Evolutionary conservation across 1,140 invertebrate genomes (phyloP), one percentile per base, ranked within the genome.

Genomic region (Zaprionus ghesquierei): DNA sequence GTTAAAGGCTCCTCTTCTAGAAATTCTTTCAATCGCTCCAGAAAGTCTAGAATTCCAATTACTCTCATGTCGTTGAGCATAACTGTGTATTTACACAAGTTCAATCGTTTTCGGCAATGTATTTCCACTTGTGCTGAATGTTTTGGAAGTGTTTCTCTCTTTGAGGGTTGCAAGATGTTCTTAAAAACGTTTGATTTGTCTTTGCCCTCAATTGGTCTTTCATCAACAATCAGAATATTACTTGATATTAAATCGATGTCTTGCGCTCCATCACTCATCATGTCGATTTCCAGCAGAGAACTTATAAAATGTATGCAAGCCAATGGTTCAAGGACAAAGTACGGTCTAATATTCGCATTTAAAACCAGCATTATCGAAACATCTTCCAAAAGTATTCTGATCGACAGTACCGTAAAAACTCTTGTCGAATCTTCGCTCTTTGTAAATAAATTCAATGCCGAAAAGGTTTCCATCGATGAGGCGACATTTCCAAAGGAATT

Each of bases 11-110:
- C 85, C 25, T 91, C 89, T 65, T 93, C 91, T 18, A 99, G 93
- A 92, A 98, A 99, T 77, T 97, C 95, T 77, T 95, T 94, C 0
- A 97, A 94, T 10, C 95, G 94, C 89, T 98, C 95, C 94, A 98
- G 96, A 97, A 98, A 99, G 92, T 99, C 98, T 77, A 99, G 93
- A 51, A 99, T 96, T 0, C 97, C 96, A 94, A 99, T 98, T 5
- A 99, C 92, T 53, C 98, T 94, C 97, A 99, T 98, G 90, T 98
- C 98, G 91, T 99, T 98, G 3, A 99, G 93, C 18, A 99, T 92
- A 60, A 99, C 95, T 1, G 98, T 99, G 62, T 98, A 98, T 68
- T 96, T 95, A 0, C 95, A 94, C n/a, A 94, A 94, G 69, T 96
- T 95, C 0, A 92, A 92, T 10, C 95, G 93, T 87, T 94, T 95